phyloP scores from a whole-genome alignment of 2,113 vertebrate species.

The Hystrix brachyura region DNA sequence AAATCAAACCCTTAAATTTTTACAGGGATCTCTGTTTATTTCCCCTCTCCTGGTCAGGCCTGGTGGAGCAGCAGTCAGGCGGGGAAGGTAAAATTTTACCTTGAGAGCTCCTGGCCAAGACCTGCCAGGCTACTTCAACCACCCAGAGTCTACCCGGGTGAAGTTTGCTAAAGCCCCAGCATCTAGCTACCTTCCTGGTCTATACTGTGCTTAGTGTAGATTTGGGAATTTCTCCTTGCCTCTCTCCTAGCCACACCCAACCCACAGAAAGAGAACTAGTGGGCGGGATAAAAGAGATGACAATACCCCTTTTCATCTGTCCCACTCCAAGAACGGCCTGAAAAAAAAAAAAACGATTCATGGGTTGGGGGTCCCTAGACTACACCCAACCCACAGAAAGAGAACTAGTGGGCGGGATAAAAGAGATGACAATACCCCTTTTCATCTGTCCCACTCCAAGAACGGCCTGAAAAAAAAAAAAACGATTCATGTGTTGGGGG shows the following conservation, averaged over 20 bases:
- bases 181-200: neutral
- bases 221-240: neutral
- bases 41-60: neutral
- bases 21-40: neutral
- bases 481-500: constrained; percentile 15
- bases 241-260: neutral
- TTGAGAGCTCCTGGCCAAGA: neutral
- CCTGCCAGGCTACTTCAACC: neutral
- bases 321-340: neutral
- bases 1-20: neutral
- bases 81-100: constrained; percentile 71
- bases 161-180: neutral
- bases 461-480: neutral
- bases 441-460: neutral
- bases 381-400: no score
- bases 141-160: neutral
- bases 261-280: neutral
- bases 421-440: neutral
- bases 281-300: neutral
- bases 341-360: constrained; percentile 50
- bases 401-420: neutral
- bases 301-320: neutral
- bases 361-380: neutral
- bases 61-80: neutral
- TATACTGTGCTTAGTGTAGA: neutral